Percentiles rank a stretch among this genome's conserved stretches.
Evolutionary conservation across 2,797 vertebrate species (phyloP).

Genomic region (Hemibagrus guttatus): DNA sequence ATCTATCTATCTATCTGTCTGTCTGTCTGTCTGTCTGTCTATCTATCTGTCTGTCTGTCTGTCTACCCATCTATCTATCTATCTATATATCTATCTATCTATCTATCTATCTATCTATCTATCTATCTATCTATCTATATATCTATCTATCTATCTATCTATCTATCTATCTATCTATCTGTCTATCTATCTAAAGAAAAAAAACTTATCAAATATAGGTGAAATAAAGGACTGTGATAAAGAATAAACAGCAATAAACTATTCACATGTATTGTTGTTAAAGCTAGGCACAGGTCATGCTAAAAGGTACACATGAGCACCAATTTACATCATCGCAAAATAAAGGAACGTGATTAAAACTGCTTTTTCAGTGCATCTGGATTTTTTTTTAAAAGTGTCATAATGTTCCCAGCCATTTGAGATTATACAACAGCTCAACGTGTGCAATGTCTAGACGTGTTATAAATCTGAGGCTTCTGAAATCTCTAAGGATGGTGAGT

Average conservation of each 20-base stretch:
- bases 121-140: too few relatives aligned
- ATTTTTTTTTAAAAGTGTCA: not conserved
- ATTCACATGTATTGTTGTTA: too few relatives aligned
- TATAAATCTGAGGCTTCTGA: not conserved
- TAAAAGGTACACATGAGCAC: not conserved
- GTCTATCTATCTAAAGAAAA: too few relatives aligned
- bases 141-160: too few relatives aligned
- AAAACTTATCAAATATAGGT: not conserved
- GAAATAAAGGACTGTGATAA: not conserved
- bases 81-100: too few relatives aligned
- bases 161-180: too few relatives aligned
- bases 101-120: too few relatives aligned
- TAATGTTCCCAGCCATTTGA: slow-evolving; percentile 11
- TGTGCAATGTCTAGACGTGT: slow-evolving; percentile 1
- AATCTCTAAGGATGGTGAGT: not conserved
- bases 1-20: too few relatives aligned
- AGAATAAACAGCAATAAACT: too few relatives aligned
- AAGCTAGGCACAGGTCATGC: not conserved
- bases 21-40: too few relatives aligned
- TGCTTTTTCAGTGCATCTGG: not conserved
- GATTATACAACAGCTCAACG: slow-evolving; percentile 8
- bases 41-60: too few relatives aligned
- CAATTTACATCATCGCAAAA: not conserved
- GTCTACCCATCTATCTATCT: too few relatives aligned
- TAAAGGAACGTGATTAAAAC: not conserved